Base-by-base conservation (phyloP, 2,113 vertebrate genomes). In the Anas platyrhynchos region DNA sequence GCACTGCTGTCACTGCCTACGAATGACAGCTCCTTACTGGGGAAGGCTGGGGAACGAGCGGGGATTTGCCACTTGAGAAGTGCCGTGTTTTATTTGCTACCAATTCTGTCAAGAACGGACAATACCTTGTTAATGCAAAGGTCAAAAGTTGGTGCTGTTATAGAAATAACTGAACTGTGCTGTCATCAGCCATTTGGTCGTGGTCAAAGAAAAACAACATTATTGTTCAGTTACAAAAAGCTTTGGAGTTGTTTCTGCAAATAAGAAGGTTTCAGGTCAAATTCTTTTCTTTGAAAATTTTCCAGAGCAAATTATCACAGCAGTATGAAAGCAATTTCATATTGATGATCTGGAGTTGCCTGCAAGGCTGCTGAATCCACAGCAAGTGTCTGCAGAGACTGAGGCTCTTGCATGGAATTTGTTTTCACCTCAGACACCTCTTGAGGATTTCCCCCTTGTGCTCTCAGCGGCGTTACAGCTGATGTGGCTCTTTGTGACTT, bases 261-360 rank as follows among this genome's bases (percentile, higher is more conserved):
- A 86, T 83, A 76, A 81, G 63, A n/a, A 89, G n/a, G 44, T 75
- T 91, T 97, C 54, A 46, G 52, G 89, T 93, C 84, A 94, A 91
- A 92, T 92, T 55, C 10, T 79, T 61, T 79, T 48, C 65, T 96
- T 90, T 91, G 89, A 86, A 54, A 26, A 38, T 59, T 89, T 95
- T 76, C 84, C 73, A 27, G 88, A 80, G 66, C 65, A 29, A 86
- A 96, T 94, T 62, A 65, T 82, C 31, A 4, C 82, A 87, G 92
- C 41, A 2, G 58, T 32, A 5, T 36, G 80, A 76, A 93, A 94
- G 72, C 67, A 34, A 16, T 91, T 95, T 83, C 86, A 13, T 77
- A 23, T 4, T 56, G 86, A 71, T 36, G 87, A 13, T 58, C 32
- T 43, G 68, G 94, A 79, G 25, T 29, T 86, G 91, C 68, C 82